Evolutionary conservation across 2,888 invertebrate species (phyloP), one percentile per base, ranked within the genome.

Genomic region (Oxyscelio sp.): DNA sequence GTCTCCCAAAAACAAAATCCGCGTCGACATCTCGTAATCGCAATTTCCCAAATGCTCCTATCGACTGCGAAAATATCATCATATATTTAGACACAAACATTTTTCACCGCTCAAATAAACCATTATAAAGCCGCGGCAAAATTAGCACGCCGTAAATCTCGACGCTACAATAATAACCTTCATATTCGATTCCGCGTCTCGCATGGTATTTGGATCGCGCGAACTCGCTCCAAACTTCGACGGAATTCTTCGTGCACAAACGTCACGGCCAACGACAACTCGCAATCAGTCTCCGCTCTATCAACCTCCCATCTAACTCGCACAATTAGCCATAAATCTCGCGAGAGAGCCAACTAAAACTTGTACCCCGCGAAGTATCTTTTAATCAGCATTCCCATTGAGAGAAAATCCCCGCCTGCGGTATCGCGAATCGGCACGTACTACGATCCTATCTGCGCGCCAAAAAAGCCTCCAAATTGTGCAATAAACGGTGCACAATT

Each of bases 401-500:
- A 61, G n/a, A n/a, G n/a, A n/a, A n/a, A 61, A 61, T 6, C 21
- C 58, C 11, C 19, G 19, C n/a, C n/a, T 5, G 59, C 59, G 34
- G 27, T 34, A 40, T 17, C 61, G 24, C 50, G 24, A 50, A 24
- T 24, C 24, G 1, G 34, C 34, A 34, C 34, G 34, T 11, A 34
- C 22, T 24, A 3, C 50, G 50, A 50, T 50, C 4, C 13, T 22
- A 50, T 50, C 50, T 17, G 34, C 34, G 34, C 40, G n/a, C 15
- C 40, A 40, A 40, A 40, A 40, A 40, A 40, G 40, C 21, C 2
- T 34, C 4, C 38, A 34, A 52, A 52, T 52, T 52, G 66, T 34
- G 19, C 11, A 43, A 50, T 54, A 54, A 74, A 74, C 74, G 65
- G 65, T 65, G 54, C 54, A 34, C 56, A 74, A 65, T 74, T 43